phyloP scores from a whole-genome alignment of 2,797 vertebrate genomes.

The Staurois parvus region DNA sequence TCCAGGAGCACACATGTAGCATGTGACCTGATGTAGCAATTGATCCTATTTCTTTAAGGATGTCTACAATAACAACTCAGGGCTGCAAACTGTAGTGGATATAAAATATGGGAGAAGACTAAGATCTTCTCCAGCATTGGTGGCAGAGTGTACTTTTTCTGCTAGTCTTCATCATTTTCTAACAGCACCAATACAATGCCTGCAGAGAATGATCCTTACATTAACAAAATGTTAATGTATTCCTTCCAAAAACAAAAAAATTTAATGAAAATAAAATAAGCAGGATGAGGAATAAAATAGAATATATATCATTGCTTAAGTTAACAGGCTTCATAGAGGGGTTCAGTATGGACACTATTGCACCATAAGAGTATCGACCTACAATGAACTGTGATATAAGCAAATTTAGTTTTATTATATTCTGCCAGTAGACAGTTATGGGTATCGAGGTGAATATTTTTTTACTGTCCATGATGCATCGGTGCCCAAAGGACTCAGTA shows the following conservation, averaged over 20 bases:
- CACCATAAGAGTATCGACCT: neutral
- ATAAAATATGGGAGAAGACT: neutral
- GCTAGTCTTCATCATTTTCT: neutral
- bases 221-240: neutral
- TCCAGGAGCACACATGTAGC: slow-evolving; percentile 55
- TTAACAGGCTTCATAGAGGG: neutral
- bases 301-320: neutral
- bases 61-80: slow-evolving; percentile 77
- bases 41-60: slow-evolving; percentile 68
- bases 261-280: neutral
- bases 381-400: neutral
- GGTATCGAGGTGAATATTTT: neutral
- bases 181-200: neutral
- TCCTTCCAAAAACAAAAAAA: slow-evolving; percentile 11
- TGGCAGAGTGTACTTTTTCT: neutral
- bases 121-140: neutral
- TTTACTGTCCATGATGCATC: neutral
- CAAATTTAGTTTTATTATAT: neutral
- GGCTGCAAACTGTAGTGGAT: slow-evolving; percentile 67
- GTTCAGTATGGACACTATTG: neutral
- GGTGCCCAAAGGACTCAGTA: neutral
- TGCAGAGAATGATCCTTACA: neutral
- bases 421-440: neutral
- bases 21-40: slow-evolving; percentile 36
- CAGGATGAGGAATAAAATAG: neutral